Conservation (phyloP, 2,888 invertebrate species). For the Nycteola revayana region DNA sequence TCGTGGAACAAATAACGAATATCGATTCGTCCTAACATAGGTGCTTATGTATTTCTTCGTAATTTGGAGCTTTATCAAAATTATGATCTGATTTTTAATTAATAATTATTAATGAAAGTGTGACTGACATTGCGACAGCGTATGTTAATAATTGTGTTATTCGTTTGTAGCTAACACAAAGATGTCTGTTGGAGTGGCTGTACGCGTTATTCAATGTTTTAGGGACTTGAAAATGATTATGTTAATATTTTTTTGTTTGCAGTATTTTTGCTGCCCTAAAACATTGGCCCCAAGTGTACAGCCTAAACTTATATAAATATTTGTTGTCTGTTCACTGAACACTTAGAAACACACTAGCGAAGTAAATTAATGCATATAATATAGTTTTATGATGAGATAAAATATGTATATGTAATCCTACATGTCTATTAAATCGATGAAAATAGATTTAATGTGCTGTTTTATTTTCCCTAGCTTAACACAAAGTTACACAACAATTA, state of each 20-base stretch:
- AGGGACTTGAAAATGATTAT: constrained; percentile 8
- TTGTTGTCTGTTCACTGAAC: constrained; percentile 75
- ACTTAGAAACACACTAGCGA: constrained; percentile 75
- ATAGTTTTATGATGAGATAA: constrained; percentile 79
- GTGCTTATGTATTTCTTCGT: constrained; percentile 18
- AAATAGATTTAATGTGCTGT: constrained; percentile 66
- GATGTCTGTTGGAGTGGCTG: constrained; percentile 33
- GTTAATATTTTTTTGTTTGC: neutral
- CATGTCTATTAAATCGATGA: constrained; percentile 81
- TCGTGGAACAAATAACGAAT: constrained; percentile 20
- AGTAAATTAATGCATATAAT: constrained; percentile 75
- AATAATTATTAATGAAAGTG: constrained; percentile 14
- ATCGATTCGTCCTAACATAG: constrained; percentile 34
- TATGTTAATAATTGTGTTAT: constrained; percentile 32
- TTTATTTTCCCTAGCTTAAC: constrained; percentile 53
- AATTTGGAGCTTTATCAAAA: constrained; percentile 24
- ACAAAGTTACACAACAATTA: no score
- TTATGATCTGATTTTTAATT: constrained; percentile 25
- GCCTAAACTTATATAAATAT: constrained; percentile 36
- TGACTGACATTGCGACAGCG: constrained; percentile 29
- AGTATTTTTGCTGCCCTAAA: constrained; percentile 12
- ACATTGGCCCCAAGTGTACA: constrained; percentile 11
- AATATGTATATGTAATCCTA: constrained; percentile 82
- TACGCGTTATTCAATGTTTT: constrained; percentile 4
- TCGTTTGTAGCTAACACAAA: constrained; percentile 59